phyloP scores from a whole-genome alignment of 1,140 invertebrate species.

The Choristoneura fumiferana region DNA sequence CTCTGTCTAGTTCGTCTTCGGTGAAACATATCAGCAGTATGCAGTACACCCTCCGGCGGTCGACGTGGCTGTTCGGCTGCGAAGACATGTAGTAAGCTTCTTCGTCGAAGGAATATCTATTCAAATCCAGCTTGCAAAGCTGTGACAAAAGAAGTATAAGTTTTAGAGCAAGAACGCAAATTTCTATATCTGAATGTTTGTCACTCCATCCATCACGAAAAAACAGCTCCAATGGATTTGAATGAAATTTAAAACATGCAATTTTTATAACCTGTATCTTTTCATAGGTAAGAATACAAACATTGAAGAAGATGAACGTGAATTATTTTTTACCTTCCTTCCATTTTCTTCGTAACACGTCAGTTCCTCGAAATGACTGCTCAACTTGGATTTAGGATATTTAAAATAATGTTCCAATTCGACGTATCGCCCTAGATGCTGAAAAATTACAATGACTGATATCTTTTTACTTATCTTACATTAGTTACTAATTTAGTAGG shows the following conservation, averaged over 20 bases:
- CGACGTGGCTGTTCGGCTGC: conserved; percentile 39
- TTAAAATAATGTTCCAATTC: conserved; percentile 57
- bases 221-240: no score
- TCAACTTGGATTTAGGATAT: conserved; percentile 48
- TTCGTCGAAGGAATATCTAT: conserved; percentile 53
- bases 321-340: conserved; percentile 44
- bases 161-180: no score
- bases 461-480: no score
- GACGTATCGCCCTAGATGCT: conserved; percentile 61
- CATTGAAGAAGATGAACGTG: no score
- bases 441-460: conserved; percentile 28
- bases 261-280: no score
- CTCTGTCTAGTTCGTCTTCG: conserved; percentile 60
- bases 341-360: conserved; percentile 45
- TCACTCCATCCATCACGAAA: no score
- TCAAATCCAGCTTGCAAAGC: conserved; percentile 49
- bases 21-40: conserved; percentile 63
- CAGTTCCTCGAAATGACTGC: conserved; percentile 63
- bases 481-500: background rate
- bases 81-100: conserved; percentile 44
- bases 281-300: no score
- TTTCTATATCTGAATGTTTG: no score
- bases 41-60: conserved; percentile 56
- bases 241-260: no score
- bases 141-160: conserved; percentile 23